A percentile compares a stretch with the other conserved stretches of the same genome.
Conservation (phyloP, 2,888 invertebrate species). For the Dynastes hyllus region DNA sequence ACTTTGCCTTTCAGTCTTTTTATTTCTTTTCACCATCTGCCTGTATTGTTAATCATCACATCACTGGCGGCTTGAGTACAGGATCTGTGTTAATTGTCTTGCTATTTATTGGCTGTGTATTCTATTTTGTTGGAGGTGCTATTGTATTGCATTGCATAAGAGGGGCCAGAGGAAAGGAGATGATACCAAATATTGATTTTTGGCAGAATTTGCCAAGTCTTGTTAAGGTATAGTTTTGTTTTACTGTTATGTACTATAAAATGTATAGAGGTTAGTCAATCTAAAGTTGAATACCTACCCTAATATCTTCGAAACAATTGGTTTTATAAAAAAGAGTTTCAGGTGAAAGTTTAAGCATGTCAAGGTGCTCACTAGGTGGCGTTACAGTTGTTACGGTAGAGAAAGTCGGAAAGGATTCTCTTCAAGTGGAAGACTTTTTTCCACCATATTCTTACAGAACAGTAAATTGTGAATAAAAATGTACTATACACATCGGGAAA, state of each 20-base stretch:
- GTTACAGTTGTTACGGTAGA: too few relatives aligned
- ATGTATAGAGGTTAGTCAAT: too few relatives aligned
- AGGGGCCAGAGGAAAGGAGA: constrained; percentile 82
- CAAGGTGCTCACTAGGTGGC: too few relatives aligned
- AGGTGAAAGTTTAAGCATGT: too few relatives aligned
- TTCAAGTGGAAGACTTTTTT: too few relatives aligned
- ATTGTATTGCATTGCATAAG: constrained; percentile 78
- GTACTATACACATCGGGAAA: too few relatives aligned
- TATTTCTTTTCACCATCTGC: constrained; percentile 71
- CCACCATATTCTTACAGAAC: too few relatives aligned
- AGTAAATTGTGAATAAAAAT: too few relatives aligned
- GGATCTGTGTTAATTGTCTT: constrained; percentile 79
- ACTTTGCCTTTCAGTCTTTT: constrained; percentile 49
- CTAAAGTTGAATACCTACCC: too few relatives aligned
- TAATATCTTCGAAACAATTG: too few relatives aligned
- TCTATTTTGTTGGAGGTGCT: constrained; percentile 81
- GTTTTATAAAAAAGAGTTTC: too few relatives aligned
- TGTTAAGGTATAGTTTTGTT: constrained; percentile 75
- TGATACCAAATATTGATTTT: constrained; percentile 83
- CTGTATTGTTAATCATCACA: constrained; percentile 69
- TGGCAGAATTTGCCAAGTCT: constrained; percentile 82
- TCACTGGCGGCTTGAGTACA: constrained; percentile 73
- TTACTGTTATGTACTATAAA: not conserved
- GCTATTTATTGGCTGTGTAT: constrained; percentile 74
- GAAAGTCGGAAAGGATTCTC: too few relatives aligned